Conservation (phyloP, 2,797 vertebrate species). For the Halcyon smyrnensis region DNA sequence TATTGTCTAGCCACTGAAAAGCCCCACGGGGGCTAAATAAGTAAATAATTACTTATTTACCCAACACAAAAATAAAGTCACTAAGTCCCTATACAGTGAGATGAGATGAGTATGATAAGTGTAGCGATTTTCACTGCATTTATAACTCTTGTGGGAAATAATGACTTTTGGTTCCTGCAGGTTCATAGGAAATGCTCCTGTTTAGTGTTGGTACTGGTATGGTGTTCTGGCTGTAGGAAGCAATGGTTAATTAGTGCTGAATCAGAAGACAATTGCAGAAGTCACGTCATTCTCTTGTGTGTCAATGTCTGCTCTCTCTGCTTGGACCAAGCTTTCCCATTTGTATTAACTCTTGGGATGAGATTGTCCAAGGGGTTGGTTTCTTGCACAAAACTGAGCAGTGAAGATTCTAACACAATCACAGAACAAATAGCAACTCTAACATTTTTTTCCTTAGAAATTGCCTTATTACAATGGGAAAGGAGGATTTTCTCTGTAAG, state of each 20-base stretch:
- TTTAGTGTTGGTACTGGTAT: background rate
- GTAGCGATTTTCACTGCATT: background rate
- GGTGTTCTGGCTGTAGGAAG: background rate
- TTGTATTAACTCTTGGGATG: background rate
- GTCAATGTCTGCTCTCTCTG: background rate
- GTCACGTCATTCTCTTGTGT: accelerated
- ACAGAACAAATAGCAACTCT: background rate
- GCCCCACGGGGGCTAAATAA: background rate
- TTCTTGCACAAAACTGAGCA: background rate
- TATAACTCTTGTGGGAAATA: background rate
- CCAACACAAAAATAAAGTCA: background rate
- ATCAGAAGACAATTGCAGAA: background rate
- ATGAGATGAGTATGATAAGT: background rate
- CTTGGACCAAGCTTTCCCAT: background rate
- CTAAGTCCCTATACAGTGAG: background rate
- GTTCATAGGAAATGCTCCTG: background rate
- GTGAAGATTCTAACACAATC: background rate
- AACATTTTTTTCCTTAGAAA: background rate
- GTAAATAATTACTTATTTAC: background rate
- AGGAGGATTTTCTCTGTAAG: background rate
- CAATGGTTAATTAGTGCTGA: background rate
- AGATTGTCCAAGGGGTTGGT: background rate
- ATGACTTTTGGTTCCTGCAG: background rate
- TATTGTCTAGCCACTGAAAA: background rate
- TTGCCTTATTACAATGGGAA: background rate